Evolutionary conservation across 2,888 invertebrate genomes (phyloP).

Genomic region (Cactoblastis cactorum): DNA sequence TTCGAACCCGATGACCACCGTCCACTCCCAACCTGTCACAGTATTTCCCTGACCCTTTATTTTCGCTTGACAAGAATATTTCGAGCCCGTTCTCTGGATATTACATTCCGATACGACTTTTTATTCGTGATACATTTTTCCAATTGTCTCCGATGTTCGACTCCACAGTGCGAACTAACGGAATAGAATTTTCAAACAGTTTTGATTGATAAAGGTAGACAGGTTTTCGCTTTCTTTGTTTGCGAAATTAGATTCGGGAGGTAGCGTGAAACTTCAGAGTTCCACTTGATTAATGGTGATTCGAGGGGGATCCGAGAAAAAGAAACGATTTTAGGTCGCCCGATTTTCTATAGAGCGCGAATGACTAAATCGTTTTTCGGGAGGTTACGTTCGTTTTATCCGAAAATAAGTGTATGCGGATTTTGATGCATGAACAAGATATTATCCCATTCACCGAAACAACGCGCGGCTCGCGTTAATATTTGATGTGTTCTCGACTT

Average conservation of each 20-base stretch:
- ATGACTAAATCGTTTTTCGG: conserved; percentile 41
- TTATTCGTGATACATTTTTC: conserved; percentile 77
- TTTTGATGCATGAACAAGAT: conserved; percentile 66
- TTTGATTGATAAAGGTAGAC: conserved; percentile 79
- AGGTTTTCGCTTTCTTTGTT: conserved; percentile 76
- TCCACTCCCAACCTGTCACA: conserved; percentile 74
- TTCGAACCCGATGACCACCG: conserved; percentile 67
- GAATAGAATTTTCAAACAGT: conserved; percentile 76
- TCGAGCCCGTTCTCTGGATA: conserved; percentile 66
- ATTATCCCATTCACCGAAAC: conserved; percentile 73
- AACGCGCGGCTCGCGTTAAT: conserved; percentile 66
- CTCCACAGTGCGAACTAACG: conserved; percentile 66
- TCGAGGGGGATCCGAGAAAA: conserved; percentile 51
- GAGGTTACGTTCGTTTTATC: conserved; percentile 38
- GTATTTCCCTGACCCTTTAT: conserved; percentile 74
- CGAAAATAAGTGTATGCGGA: conserved; percentile 51
- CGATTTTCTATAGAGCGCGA: conserved; percentile 49
- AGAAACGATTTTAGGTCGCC: conserved; percentile 56
- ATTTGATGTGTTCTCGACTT: conserved; percentile 77
- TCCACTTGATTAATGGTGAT: conserved; percentile 74
- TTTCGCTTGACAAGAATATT: conserved; percentile 78
- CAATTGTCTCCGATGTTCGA: conserved; percentile 69
- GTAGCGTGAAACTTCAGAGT: conserved; percentile 69
- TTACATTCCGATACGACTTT: conserved; percentile 76
- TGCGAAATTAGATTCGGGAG: conserved; percentile 73